Evolutionary conservation across 2,888 invertebrate species (phyloP).

Genomic region (Oscheius onirici): DNA sequence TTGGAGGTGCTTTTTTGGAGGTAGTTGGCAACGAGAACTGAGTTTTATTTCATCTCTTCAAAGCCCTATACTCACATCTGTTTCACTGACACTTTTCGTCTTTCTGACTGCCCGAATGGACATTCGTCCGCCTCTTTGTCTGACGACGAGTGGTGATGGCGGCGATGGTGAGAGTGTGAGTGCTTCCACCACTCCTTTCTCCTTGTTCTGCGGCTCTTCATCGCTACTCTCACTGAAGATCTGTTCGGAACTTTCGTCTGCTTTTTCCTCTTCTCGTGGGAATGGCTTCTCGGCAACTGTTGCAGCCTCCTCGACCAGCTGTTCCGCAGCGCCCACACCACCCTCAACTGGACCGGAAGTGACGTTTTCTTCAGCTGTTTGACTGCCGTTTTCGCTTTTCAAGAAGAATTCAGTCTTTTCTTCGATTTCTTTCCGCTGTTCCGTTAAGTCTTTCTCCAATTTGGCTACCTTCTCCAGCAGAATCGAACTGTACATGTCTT

Average conservation of each 20-base stretch:
- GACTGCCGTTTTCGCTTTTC: not conserved
- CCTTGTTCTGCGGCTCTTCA: not conserved
- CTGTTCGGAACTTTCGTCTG: not conserved
- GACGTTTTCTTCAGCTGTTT: not conserved
- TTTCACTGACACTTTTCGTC: slow-evolving; percentile 18
- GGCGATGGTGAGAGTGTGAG: slow-evolving; percentile 18
- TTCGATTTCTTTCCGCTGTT: slow-evolving; percentile 26
- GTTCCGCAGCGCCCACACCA: slow-evolving; percentile 18
- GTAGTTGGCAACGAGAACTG: slow-evolving; percentile 14
- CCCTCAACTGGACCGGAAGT: not conserved
- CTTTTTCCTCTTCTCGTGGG: slow-evolving; percentile 2
- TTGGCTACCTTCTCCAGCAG: slow-evolving; percentile 24
- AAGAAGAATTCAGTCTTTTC: slow-evolving; percentile 1
- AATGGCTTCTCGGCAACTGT: slow-evolving; percentile 12
- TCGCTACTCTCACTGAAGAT: slow-evolving; percentile 11
- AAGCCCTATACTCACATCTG: not conserved
- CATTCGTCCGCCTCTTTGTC: slow-evolving; percentile 25
- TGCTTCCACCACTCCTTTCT: not conserved
- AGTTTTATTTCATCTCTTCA: not conserved
- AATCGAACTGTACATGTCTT: slow-evolving; percentile 25
- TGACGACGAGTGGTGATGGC: slow-evolving; percentile 22
- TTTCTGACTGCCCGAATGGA: slow-evolving; percentile 30
- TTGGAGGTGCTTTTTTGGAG: slow-evolving; percentile 26
- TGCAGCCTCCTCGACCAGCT: slow-evolving; percentile 9
- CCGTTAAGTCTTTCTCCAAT: slow-evolving; percentile 14